Base-by-base conservation (phyloP, 1,140 invertebrate genomes). In the Pomacea maculata region DNA sequence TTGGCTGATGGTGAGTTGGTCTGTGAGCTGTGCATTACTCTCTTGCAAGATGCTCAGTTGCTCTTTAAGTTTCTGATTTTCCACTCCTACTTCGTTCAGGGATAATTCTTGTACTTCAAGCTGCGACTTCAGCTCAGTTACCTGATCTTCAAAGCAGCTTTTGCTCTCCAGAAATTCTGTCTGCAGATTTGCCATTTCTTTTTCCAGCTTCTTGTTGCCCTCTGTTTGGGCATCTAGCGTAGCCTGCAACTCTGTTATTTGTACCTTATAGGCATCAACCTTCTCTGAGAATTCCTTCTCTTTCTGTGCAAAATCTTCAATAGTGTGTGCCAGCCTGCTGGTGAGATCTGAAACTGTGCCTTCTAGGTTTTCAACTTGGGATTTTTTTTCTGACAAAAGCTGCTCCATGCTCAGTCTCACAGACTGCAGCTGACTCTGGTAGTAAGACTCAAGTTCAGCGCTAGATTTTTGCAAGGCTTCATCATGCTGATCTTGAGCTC, bases 401-500 rank as follows among this genome's bases (percentile, higher is more conserved):
- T 85, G 83, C 19, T 87, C 83, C 52, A 81, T 72, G 57, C 84
- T 83, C 1, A 73, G 55, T 65, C 84, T 86, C 34, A 84, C 63
- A 4, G 83, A 63, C 54, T 88, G 79, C 9, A 87, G 57, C 57
- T 88, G 84, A 52, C 81, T 74, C 74, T 87, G 84, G 73, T 87
- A 87, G 65, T 83, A 85, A 1, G 64, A 52, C 70, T 89, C 86
- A 34, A 86, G 73, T 19, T 89, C 87, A 25, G 78, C 71, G 15
- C 54, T 83, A 0, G 85, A 82, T 65, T 80, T 83, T 70, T 77
- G 81, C 7, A 54, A 75, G 19, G 78, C 45, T 67, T 87, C 83
- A 65, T 90, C 88, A 52, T 89, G 85, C 81, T 84, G 81, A 0
- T 80, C 68, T 1, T 81, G 82, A 1, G 87, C 68, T 19, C 83